Evolutionary conservation across 2,113 vertebrate species (phyloP).

Genomic region (Puntigrus tetrazona): DNA sequence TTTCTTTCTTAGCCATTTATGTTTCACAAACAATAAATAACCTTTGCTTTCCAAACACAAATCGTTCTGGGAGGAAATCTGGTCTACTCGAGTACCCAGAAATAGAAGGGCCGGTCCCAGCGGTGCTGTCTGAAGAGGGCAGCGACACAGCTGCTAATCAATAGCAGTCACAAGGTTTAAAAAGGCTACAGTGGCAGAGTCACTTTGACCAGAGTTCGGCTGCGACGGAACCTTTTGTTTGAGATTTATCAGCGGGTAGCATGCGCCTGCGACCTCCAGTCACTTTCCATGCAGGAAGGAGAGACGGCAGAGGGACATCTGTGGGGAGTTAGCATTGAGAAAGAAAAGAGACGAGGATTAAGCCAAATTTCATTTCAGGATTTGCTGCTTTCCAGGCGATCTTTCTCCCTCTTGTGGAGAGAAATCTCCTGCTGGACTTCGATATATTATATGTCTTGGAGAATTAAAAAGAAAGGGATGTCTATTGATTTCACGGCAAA

Average conservation of each 20-base stretch:
- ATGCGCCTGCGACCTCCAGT: constrained; percentile 4
- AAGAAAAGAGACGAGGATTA: constrained; percentile 8
- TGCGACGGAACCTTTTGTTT: constrained; percentile 8
- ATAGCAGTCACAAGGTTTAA: constrained; percentile 29
- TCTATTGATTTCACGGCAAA: constrained; percentile 2
- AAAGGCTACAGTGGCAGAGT: constrained; percentile 3
- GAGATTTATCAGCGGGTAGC: constrained; percentile 29
- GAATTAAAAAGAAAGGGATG: neutral
- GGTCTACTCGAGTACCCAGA: constrained; percentile 15
- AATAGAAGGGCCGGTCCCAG: constrained; percentile 1
- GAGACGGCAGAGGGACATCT: constrained; percentile 33
- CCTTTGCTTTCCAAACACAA: constrained; percentile 17
- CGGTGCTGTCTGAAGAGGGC: constrained; percentile 23
- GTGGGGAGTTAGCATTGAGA: constrained; percentile 22
- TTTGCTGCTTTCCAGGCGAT: constrained; percentile 15
- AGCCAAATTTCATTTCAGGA: constrained; percentile 20
- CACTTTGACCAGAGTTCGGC: neutral
- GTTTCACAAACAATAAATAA: constrained; percentile 13
- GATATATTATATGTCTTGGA: neutral
- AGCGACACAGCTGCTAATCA: constrained; percentile 36
- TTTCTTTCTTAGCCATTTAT: neutral
- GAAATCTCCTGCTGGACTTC: neutral
- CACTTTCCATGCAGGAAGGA: constrained; percentile 22
- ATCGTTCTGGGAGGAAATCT: neutral
- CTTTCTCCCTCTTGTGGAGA: constrained; percentile 33